These are phyloP conservation scores for Sebastiscus albofasciatus DNA, from an alignment of 2,797 vertebrate species.

Conservation along the genomic window DNA sequence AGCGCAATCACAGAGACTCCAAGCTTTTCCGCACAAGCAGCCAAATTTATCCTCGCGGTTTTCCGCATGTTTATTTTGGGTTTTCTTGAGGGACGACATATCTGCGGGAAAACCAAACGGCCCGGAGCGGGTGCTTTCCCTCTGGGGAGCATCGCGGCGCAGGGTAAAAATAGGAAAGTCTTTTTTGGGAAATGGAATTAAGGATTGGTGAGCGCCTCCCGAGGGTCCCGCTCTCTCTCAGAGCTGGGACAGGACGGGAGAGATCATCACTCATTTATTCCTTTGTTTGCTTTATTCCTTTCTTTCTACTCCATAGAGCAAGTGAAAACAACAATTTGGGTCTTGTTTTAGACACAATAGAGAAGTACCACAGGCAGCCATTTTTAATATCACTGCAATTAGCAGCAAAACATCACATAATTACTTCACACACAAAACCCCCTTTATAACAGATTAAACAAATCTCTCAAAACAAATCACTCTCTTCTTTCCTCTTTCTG, in stretches of 20 bases:
- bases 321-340: constrained; percentile 59
- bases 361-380: constrained; percentile 15
- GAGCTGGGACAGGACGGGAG: constrained; percentile 28
- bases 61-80: constrained; percentile 82
- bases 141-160: constrained; percentile 70
- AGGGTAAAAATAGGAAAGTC: constrained; percentile 79
- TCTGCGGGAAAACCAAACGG: constrained; percentile 81
- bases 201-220: constrained; percentile 68
- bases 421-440: constrained; percentile 21
- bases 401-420: constrained; percentile 35
- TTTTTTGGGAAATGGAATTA: constrained; percentile 71
- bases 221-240: constrained; percentile 50
- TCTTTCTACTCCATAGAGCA: constrained; percentile 11
- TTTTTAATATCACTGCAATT: constrained; percentile 53
- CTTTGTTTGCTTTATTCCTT: constrained; percentile 42
- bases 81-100: constrained; percentile 81
- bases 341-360: constrained; percentile 56
- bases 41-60: constrained; percentile 82
- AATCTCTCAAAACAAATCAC: constrained; percentile 23
- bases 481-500: background rate
- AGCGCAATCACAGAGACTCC: constrained; percentile 76
- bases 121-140: constrained; percentile 80
- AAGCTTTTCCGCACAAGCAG: constrained; percentile 77
- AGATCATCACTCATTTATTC: constrained; percentile 55
- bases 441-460: constrained; percentile 14